Percentiles rank a stretch among this genome's conserved stretches.
Conservation (phyloP, 2,797 vertebrate genomes). For the Xenentodon cancila region DNA sequence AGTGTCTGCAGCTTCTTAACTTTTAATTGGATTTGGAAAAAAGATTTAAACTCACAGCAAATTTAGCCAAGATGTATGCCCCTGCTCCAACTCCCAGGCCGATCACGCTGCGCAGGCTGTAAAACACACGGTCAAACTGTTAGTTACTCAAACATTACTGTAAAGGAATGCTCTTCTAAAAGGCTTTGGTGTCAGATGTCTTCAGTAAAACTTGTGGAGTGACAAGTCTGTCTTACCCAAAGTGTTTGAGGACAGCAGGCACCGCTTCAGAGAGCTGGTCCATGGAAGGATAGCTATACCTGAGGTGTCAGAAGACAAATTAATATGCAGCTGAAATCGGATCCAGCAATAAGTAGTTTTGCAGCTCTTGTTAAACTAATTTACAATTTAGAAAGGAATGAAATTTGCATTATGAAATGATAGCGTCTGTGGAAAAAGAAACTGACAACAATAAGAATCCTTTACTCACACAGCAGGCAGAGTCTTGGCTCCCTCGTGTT, state of each 20-base stretch:
- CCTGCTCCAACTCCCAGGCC: slow-evolving; percentile 95
- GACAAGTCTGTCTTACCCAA: slow-evolving; percentile 83
- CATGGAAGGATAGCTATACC: slow-evolving; percentile 92
- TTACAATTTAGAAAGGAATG: neutral
- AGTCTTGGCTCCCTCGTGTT: slow-evolving; percentile 89
- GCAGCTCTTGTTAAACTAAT: neutral
- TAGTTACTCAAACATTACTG: neutral
- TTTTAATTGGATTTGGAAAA: slow-evolving; percentile 8
- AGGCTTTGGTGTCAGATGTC: slow-evolving; percentile 3
- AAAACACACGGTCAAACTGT: slow-evolving; percentile 26
- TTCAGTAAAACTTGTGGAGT: neutral
- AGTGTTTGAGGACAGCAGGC: slow-evolving; percentile 90
- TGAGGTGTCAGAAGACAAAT: slow-evolving; percentile 60
- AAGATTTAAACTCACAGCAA: slow-evolving; percentile 87
- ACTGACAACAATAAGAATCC: neutral
- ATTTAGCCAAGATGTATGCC: slow-evolving; percentile 91
- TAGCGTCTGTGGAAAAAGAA: neutral
- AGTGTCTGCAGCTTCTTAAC: neutral
- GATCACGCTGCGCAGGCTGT: slow-evolving; percentile 89
- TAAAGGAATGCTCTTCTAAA: neutral
- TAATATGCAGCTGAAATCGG: neutral
- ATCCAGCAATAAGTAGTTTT: too few species aligned
- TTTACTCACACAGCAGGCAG: slow-evolving; percentile 86
- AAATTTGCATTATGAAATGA: neutral
- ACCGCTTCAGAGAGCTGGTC: slow-evolving; percentile 94